Conservation (phyloP, 2,113 vertebrate species). For the Raja brachyura region DNA sequence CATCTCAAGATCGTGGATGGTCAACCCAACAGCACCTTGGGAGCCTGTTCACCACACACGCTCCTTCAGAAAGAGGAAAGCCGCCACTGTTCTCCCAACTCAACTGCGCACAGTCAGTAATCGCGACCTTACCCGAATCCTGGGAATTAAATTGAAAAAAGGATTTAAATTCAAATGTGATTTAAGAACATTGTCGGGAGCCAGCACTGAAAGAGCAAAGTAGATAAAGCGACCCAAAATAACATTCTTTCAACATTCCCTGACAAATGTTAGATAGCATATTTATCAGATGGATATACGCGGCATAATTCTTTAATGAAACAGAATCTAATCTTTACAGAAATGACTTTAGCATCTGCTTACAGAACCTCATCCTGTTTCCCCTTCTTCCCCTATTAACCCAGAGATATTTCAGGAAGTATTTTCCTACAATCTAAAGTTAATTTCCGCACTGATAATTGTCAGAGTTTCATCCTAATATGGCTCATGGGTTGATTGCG, state of each 20-base stretch:
- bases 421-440: not conserved
- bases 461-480: not conserved
- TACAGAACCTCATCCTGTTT: not conserved
- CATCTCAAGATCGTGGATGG: not conserved
- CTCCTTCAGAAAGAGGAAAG: no score
- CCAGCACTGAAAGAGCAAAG: not conserved
- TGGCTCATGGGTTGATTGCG: not conserved
- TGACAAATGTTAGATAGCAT: not conserved
- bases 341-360: not conserved
- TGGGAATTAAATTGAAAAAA: not conserved
- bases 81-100: not conserved
- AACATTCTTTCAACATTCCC: not conserved
- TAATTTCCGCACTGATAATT: not conserved
- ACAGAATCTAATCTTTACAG: not conserved
- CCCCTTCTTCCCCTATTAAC: not conserved
- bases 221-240: not conserved
- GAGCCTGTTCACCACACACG: not conserved
- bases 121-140: not conserved
- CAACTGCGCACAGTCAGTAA: not conserved
- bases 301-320: not conserved
- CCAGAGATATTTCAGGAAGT: not conserved
- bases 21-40: not conserved
- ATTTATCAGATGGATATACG: not conserved
- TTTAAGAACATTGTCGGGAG: not conserved
- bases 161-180: no score